A percentile compares a stretch with the other conserved stretches of the same genome.
phyloP scores from a whole-genome alignment of 2,797 vertebrate species.

The Pelobates cultripes region DNA sequence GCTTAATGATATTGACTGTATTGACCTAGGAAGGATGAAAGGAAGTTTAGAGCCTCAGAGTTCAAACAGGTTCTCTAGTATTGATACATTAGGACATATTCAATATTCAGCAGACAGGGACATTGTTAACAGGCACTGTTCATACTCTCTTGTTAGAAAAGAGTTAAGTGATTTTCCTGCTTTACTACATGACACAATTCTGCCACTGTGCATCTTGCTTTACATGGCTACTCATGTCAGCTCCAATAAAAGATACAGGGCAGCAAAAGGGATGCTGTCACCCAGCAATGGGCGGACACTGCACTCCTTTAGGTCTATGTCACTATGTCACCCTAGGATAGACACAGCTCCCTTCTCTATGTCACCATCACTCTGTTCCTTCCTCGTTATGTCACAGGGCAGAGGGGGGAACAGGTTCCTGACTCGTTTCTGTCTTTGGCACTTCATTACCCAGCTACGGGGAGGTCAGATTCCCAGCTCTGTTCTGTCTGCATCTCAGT shows the following conservation, averaged over 20 bases:
- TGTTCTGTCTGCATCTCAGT: background rate
- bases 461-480: background rate
- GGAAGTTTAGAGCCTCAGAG: too few relatives aligned
- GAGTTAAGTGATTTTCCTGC: constrained; percentile 25
- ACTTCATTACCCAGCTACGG: background rate
- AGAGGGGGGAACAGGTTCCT: background rate
- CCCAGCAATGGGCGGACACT: constrained; percentile 12
- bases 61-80: too few relatives aligned
- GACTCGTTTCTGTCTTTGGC: background rate
- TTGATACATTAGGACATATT: background rate
- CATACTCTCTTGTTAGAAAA: background rate
- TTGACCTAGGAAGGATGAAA: too few relatives aligned
- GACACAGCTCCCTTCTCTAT: background rate
- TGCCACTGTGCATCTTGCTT: constrained; percentile 45
- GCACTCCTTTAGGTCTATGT: background rate
- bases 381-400: background rate
- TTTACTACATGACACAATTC: constrained; percentile 47
- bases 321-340: background rate
- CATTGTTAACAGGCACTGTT: constrained; percentile 1
- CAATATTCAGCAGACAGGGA: background rate
- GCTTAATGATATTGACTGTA: too few relatives aligned
- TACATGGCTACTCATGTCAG: constrained; percentile 47
- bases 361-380: constrained; percentile 20
- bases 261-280: constrained; percentile 12
- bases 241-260: constrained; percentile 32